phyloP scores from a whole-genome alignment of 2,113 vertebrate species.

The Empidonax traillii region DNA sequence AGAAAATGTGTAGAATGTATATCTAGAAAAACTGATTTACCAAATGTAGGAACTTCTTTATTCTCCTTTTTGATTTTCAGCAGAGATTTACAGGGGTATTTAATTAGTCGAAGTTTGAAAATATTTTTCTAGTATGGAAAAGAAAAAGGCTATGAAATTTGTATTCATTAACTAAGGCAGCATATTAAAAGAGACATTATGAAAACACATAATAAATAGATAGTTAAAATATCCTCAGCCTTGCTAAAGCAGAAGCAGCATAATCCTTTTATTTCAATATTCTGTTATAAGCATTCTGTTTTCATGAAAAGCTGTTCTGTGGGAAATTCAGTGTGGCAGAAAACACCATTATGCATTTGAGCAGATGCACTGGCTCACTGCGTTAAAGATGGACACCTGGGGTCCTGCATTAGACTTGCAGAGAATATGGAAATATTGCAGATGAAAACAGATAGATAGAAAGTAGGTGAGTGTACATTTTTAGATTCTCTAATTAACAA shows the following conservation, averaged over 20 bases:
- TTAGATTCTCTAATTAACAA: neutral
- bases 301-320: neutral
- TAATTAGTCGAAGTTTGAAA: neutral
- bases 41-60: neutral
- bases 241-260: neutral
- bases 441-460: neutral
- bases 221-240: neutral
- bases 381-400: neutral
- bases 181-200: neutral
- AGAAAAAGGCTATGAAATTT: neutral
- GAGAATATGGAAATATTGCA: neutral
- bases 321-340: constrained; percentile 16
- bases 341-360: constrained; percentile 25
- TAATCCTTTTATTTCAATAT: neutral
- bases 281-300: neutral
- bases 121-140: neutral
- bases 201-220: neutral
- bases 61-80: neutral
- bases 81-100: neutral
- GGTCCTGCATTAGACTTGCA: neutral
- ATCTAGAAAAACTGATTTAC: neutral
- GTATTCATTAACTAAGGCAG: neutral
- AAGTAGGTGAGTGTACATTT: neutral
- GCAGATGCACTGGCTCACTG: neutral
- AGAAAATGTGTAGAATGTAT: neutral